Evolutionary conservation across 2,797 vertebrate genomes (phyloP).

Genomic region (Argentina silus): DNA sequence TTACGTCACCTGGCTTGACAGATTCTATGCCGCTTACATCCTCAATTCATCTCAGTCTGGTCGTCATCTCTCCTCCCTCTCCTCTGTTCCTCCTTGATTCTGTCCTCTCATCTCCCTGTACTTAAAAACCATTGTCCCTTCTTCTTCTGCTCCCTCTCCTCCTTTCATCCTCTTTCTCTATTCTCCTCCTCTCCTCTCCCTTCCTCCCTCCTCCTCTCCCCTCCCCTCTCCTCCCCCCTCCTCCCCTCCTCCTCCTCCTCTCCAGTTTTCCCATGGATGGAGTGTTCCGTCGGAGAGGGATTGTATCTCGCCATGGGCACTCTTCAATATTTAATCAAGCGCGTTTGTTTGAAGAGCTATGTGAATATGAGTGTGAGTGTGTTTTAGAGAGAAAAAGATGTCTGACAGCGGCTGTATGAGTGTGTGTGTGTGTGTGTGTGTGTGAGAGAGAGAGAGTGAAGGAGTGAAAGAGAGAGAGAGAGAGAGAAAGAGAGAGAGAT

Average conservation of each 20-base stretch:
- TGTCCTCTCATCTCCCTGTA: background rate
- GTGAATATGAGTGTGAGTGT: conserved; percentile 60
- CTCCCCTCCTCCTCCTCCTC: background rate
- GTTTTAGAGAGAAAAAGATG: conserved; percentile 46
- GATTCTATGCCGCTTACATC: too few species aligned
- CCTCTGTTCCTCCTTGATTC: background rate
- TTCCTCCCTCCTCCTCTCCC: background rate
- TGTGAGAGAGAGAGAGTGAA: too few species aligned
- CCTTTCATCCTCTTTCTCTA: background rate
- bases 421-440: conserved; percentile 30
- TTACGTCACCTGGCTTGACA: background rate
- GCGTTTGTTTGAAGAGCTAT: conserved; percentile 75
- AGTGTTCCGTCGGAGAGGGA: conserved; percentile 49
- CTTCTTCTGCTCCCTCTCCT: background rate
- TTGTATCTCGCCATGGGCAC: conserved; percentile 65
- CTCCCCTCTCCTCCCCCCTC: background rate
- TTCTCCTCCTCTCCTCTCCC: background rate
- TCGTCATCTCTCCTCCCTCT: background rate
- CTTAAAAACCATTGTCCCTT: too few species aligned
- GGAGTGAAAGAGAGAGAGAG: too few species aligned
- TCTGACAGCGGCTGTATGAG: conserved; percentile 37
- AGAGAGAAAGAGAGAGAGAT: too few species aligned
- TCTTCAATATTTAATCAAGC: conserved; percentile 79
- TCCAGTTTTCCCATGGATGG: conserved; percentile 12
- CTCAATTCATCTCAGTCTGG: too few species aligned